Conservation (phyloP, 2,888 invertebrate species). For the Smittia sp. region DNA sequence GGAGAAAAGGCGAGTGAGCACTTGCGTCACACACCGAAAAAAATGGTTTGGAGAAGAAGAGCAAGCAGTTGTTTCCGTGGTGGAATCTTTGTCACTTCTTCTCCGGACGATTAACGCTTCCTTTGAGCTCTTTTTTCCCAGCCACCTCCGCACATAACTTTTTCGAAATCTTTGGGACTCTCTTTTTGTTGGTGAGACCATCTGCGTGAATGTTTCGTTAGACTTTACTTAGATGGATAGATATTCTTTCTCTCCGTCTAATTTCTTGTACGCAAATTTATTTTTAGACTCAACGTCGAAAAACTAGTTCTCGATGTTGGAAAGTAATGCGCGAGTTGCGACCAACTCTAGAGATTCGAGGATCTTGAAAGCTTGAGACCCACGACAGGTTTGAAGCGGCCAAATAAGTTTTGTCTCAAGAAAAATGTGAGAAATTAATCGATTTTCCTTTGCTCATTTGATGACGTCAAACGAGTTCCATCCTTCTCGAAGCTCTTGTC, state of each 20-base stretch:
- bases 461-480: slow-evolving; percentile 14
- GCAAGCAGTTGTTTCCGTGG: not conserved
- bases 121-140: not conserved
- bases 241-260: not conserved
- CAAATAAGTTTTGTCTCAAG: not conserved
- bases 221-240: not conserved
- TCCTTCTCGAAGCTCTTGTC: not conserved
- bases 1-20: not conserved
- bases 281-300: not conserved
- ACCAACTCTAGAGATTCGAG: not conserved
- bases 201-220: not conserved
- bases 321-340: not conserved
- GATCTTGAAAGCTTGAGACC: not conserved
- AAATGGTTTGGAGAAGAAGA: not conserved
- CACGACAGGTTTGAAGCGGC: not conserved
- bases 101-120: not conserved
- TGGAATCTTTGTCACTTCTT: not conserved
- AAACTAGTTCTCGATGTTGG: not conserved
- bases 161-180: not conserved
- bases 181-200: not conserved
- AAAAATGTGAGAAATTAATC: not conserved
- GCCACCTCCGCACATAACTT: not conserved
- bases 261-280: not conserved
- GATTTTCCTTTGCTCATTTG: not conserved
- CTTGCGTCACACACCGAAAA: not conserved